Conservation (phyloP, 2,797 vertebrate genomes). For the Poecilia velifera region DNA sequence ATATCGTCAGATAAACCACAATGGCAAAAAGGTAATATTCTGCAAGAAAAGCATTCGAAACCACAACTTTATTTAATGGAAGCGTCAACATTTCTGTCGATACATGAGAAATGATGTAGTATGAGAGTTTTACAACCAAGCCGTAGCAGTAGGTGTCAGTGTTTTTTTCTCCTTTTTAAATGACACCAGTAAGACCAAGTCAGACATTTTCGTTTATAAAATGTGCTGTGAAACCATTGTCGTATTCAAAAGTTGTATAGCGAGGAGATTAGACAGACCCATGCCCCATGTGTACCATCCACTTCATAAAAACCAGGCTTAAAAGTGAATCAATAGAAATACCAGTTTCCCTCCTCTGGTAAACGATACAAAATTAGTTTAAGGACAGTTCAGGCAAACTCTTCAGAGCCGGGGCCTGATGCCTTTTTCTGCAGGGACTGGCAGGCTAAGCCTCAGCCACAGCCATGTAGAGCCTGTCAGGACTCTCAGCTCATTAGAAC, state of each 20-base stretch:
- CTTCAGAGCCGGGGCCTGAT: conserved; percentile 34
- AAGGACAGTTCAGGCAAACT: conserved; percentile 10
- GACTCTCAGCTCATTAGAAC: conserved; percentile 72
- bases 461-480: conserved; percentile 61
- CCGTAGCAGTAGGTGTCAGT: neutral
- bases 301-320: conserved; percentile 13
- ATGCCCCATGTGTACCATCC: neutral
- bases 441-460: conserved; percentile 50
- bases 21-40: neutral
- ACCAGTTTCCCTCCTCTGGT: conserved; percentile 7
- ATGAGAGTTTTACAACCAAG: neutral
- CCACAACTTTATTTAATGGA: neutral
- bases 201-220: neutral
- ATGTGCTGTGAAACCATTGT: neutral
- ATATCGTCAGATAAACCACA: neutral
- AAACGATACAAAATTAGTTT: conserved; percentile 29
- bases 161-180: neutral
- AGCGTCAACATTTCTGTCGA: neutral
- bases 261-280: neutral
- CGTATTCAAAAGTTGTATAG: neutral
- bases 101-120: neutral
- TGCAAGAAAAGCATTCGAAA: neutral
- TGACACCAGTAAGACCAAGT: neutral
- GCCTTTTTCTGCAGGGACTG: conserved; percentile 52
- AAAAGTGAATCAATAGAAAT: conserved; percentile 20